These are phyloP conservation scores for Orchesella cincta DNA, from an alignment of 1,140 invertebrate genomes.

Conservation along the genomic window DNA sequence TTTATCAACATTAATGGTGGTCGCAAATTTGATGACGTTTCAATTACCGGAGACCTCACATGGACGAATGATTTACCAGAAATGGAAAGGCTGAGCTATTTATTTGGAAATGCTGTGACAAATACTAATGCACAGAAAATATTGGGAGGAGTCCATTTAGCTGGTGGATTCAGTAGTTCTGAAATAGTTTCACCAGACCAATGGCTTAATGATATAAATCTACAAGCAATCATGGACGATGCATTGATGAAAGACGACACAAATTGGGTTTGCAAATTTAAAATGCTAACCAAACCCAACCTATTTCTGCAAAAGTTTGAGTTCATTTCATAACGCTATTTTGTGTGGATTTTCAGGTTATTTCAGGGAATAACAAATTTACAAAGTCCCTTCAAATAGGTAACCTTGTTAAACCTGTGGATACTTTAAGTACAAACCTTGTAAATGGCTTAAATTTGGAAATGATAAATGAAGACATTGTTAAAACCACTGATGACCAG, in stretches of 20 bases:
- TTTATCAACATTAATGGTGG: background rate
- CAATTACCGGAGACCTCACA: conserved; percentile 24
- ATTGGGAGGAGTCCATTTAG: conserved; percentile 16
- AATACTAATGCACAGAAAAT: conserved; percentile 19
- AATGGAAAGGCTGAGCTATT: conserved; percentile 15
- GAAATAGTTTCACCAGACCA: background rate
- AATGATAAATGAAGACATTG: background rate
- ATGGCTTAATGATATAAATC: background rate
- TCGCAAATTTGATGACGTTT: background rate
- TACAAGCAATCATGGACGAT: background rate
- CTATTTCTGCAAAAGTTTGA: background rate
- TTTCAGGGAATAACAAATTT: background rate
- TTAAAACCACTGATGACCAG: background rate
- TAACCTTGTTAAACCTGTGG: background rate
- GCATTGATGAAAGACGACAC: background rate
- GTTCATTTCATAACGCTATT: background rate
- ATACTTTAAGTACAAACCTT: background rate
- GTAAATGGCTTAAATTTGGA: background rate
- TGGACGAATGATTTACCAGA: conserved; percentile 23
- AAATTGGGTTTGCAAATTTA: background rate
- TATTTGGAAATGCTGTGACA: conserved; percentile 32
- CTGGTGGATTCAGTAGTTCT: background rate
- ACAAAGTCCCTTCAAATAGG: background rate
- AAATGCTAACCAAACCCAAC: background rate
- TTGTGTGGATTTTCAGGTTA: background rate